Base-by-base conservation (phyloP, 2,113 vertebrate genomes). In the Kryptolebias marmoratus region DNA sequence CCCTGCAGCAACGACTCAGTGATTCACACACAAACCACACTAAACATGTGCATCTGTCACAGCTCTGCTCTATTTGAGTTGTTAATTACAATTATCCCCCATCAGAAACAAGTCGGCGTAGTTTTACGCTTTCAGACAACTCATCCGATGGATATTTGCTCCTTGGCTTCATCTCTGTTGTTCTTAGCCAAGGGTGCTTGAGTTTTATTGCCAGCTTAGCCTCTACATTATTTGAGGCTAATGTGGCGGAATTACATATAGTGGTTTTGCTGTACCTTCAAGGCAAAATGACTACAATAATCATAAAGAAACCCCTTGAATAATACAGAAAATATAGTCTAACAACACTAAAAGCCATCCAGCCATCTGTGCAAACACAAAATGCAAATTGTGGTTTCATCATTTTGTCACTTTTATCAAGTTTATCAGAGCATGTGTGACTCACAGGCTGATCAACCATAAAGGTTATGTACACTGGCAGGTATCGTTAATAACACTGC, bases 71-170 rank as follows among this genome's bases (percentile, higher is more conserved):
- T 85, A 90, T 92, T 93, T 91, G 82, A 92, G 82, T 90, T 80
- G 86, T 82, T 91, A 91, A 94, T 93, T 93, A 88, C 85, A 86
- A 92, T 92, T 88, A 89, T 84, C 81, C 87, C 83, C 88, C 31
- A 85, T 89, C 81, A 84, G 81, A 83, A 86, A 83, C 74, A 77
- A 71, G 82, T 79, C 75, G 30, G 68, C 58, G 42, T 53, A 78
- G 74, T 83, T 78, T 76, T 68, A 77, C 39, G 45, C 79, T 81
- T 71, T 73, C 70, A 79, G 77, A 79, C 59, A 72, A 71, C 77
- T 79, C 84, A 74, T 83, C 80, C 77, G 39, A 55, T 59, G 82
- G 63, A 67, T 80, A 60, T 81, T 81, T 72, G 70, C 81, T 81
- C 68, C 77, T 69, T 48, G 59, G 69, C 48, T 84, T 42, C 65